Percentiles rank a stretch among this genome's conserved stretches.
These are phyloP conservation scores for Gouania willdenowi DNA, from an alignment of 2,797 vertebrate species.

Conservation along the genomic window DNA sequence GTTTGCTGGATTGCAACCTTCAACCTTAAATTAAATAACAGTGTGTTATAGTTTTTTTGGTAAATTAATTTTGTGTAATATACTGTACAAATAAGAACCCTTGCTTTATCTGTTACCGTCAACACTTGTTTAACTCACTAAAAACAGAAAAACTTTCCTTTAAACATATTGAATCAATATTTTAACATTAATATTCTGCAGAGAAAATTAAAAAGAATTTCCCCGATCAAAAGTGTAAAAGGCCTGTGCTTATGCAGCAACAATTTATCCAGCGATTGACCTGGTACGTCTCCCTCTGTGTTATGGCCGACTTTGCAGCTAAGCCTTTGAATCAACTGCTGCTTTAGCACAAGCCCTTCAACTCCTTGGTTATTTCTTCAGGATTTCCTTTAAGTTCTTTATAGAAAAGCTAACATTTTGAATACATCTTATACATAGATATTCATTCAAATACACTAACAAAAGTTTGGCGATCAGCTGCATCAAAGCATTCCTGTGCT, in stretches of 20 bases:
- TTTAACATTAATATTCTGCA: slow-evolving; percentile 53
- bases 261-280: slow-evolving; percentile 67
- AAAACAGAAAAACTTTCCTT: slow-evolving; percentile 23
- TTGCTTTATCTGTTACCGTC: too few relatives aligned
- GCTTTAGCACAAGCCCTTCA: slow-evolving; percentile 68
- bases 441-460: slow-evolving; percentile 76
- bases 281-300: slow-evolving; percentile 60
- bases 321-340: slow-evolving; percentile 75
- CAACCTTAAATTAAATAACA: too few relatives aligned
- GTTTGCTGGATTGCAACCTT: too few relatives aligned
- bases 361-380: slow-evolving; percentile 74
- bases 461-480: slow-evolving; percentile 71
- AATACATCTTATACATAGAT: slow-evolving; percentile 78
- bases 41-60: too few relatives aligned
- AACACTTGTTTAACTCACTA: too few relatives aligned
- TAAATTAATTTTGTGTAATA: too few relatives aligned
- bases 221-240: slow-evolving; percentile 33
- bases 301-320: slow-evolving; percentile 68
- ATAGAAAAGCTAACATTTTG: slow-evolving; percentile 69
- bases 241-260: slow-evolving; percentile 47
- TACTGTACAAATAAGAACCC: too few relatives aligned
- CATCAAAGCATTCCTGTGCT: slow-evolving; percentile 76
- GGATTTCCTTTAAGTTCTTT: slow-evolving; percentile 73
- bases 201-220: slow-evolving; percentile 53
- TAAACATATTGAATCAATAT: too few relatives aligned